Base-by-base conservation (phyloP, 2,888 invertebrate genomes). In the Thalpophila matura region DNA sequence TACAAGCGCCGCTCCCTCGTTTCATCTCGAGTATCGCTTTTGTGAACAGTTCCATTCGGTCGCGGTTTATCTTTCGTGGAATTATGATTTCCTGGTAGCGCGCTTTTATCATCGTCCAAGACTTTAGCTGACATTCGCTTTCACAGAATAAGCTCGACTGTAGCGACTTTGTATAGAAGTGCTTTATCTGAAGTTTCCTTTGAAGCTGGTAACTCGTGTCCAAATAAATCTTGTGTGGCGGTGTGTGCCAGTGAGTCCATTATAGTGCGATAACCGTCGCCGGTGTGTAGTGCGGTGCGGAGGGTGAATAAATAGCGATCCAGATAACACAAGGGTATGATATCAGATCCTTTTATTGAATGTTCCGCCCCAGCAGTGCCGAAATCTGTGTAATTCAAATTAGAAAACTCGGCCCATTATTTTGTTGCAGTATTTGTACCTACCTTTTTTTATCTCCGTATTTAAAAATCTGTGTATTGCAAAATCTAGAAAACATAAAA, bases 311-410 rank as follows among this genome's bases (percentile, higher is more conserved):
- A 50, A 49, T 63, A 67, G 43, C 56, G 40, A 29, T 58, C 22
- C 31, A 61, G 60, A 74, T 76, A 67, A 47, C 46, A 54, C 45
- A 66, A 53, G 61, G 55, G 61, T 74, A 50, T 60, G 49, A 47
- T 58, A 67, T 58, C 50, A 54, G 47, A 51, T 66, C 35, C 46
- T 73, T 59, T 77, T 59, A 66, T 62, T 65, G 56, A 62, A 62
- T 70, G 12, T 49, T 43, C 20, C 22, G 18, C 16, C 47, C 38
- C 12, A 31, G 29, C 12, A 31, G 29, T 9, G 26, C n/a, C 10
- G 2, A 35, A 3, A 5, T 42, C 9, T 27, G 12, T 9, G 14
- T 26, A 29, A 49, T 35, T 37, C 10, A 24, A 60, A 43, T 58
- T 42, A 61, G 33, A 43, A 27, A 33, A 7, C n/a, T 46, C 29